Percentiles rank a stretch among this genome's conserved stretches.
Conservation (phyloP, 2,888 invertebrate genomes). For the Colostygia pectinataria region DNA sequence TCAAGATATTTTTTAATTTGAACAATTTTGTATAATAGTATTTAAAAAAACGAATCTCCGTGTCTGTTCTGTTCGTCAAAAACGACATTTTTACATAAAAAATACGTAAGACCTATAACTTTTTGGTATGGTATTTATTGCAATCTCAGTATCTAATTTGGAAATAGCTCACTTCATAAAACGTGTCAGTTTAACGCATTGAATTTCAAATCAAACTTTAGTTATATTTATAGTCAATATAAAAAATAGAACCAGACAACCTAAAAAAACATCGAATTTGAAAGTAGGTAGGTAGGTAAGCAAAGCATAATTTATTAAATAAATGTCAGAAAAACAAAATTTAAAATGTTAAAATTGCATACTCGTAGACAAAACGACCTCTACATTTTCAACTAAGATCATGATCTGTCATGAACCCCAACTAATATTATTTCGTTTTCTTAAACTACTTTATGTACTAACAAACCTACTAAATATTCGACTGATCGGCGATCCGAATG, state of each 20-base stretch:
- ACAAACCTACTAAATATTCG: constrained; percentile 37
- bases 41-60: no score
- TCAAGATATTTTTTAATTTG: no score
- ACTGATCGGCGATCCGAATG: constrained; percentile 37
- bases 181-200: constrained; percentile 5
- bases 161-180: no score
- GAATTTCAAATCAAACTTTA: constrained; percentile 12
- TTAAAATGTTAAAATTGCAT: constrained; percentile 20
- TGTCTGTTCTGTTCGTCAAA: no score
- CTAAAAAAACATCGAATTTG: constrained; percentile 21
- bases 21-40: no score
- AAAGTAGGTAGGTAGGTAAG: constrained; percentile 15
- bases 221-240: not conserved
- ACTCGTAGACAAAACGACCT: constrained; percentile 29
- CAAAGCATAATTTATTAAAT: constrained; percentile 14
- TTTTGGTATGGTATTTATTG: no score
- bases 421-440: constrained; percentile 27
- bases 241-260: constrained; percentile 7
- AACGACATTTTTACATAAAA: no score
- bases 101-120: no score
- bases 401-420: constrained; percentile 24
- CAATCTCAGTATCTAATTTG: no score
- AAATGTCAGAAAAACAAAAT: constrained; percentile 12
- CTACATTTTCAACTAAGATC: constrained; percentile 27
- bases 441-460: constrained; percentile 10